Evolutionary conservation across 2,113 vertebrate species (phyloP), one percentile per base, ranked within the genome.

Genomic region (Pterocles gutturalis): DNA sequence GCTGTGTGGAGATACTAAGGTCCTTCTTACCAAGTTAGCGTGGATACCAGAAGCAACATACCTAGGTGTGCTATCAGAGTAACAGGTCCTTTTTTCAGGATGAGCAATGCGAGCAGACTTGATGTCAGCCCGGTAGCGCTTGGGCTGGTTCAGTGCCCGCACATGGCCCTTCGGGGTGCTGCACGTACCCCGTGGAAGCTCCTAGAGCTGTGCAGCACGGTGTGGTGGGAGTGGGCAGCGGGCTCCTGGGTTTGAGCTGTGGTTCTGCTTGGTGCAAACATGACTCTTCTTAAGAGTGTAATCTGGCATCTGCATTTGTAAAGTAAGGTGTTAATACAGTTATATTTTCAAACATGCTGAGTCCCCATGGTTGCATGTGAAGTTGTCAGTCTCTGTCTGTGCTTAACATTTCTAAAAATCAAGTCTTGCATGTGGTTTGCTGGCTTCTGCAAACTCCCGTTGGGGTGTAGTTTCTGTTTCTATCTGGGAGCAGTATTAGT

Each of bases 401-500:
- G 85, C 77, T 79, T 78, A 48, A 73, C 54, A 8, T 83, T 92
- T 72, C 80, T 65, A 29, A 75, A 84, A 86, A 71, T 61, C 89
- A 78, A 82, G 84, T 53, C 70, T 69, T 62, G 64, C 8, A 8
- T 75, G 89, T 67, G 90, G 80, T 71, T 96, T 85, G 91, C 77
- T 80, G 94, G 61, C 69, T 93, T 72, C 54, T 87, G 77, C 80
- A 29, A 81, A 78, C 77, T 95, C 95, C 86, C 6, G 1, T 83
- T 86, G 51, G 91, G 91, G 49, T 92, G 78, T 61, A 91, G 64
- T 87, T 95, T 83, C 84, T 95, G 55, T 94, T 90, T 90, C 58
- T 95, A 75, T 83, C 93, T 95, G 92, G 90, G 94, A 94, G 53
- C 86, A 41, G 41, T 75, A 54, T 94, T 78, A 82, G 89, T 84